phyloP scores from a whole-genome alignment of 92 coral and sea anemone species.

The Bergia sp. region DNA sequence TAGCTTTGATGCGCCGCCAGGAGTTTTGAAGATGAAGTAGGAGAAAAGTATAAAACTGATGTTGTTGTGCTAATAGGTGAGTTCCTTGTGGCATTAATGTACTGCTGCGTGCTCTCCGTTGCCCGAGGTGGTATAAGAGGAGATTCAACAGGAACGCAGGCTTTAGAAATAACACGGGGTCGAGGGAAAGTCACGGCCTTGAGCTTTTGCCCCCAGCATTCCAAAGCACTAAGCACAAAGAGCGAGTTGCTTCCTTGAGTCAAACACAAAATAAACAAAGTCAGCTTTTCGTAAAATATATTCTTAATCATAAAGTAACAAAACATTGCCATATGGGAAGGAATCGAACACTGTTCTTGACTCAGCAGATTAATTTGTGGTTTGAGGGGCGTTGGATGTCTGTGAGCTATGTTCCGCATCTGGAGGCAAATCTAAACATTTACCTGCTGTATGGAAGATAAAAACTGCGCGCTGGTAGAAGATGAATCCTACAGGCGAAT shows the following conservation, averaged over 20 bases:
- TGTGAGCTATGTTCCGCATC: too few species aligned
- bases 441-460: too few species aligned
- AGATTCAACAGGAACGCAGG: conserved; percentile 16
- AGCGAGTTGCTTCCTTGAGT: neutral
- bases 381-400: too few species aligned
- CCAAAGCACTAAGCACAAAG: conserved; percentile 13
- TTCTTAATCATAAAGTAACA: neutral
- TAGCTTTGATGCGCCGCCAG: conserved; percentile 27
- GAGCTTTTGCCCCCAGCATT: conserved; percentile 34
- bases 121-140: neutral
- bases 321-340: too few species aligned
- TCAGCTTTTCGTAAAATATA: neutral
- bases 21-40: conserved; percentile 10
- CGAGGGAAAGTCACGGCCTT: neutral
- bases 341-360: too few species aligned
- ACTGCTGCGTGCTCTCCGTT: neutral
- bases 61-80: neutral
- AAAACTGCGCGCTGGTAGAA: too few species aligned
- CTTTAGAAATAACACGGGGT: conserved; percentile 1
- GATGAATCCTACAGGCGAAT: too few species aligned
- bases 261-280: neutral
- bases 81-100: neutral
- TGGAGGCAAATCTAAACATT: too few species aligned
- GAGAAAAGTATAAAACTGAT: neutral
- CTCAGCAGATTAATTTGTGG: too few species aligned